Conservation (phyloP, 2,888 invertebrate genomes). For the Megamerina dolium region DNA sequence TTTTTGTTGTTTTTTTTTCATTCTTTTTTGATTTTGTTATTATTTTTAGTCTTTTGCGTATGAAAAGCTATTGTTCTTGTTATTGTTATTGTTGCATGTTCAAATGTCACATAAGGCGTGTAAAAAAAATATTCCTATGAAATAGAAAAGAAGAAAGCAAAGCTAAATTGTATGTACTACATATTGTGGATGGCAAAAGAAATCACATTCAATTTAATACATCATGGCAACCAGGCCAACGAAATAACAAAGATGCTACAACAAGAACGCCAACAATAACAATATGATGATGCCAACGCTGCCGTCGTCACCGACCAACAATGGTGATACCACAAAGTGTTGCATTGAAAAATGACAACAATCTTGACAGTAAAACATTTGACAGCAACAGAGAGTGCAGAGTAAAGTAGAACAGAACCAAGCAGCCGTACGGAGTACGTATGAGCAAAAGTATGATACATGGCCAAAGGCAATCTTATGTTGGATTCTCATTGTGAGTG, state of each 20-base stretch:
- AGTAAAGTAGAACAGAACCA: neutral
- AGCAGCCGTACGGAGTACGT: neutral
- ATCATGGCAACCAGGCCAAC: constrained; percentile 9
- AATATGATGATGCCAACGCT: neutral
- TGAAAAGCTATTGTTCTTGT: too few species aligned
- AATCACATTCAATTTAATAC: constrained; percentile 14
- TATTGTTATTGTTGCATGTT: too few species aligned
- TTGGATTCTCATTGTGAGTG: too few species aligned
- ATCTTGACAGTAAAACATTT: constrained; percentile 24
- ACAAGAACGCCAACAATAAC: neutral
- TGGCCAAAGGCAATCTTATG: constrained; percentile 6
- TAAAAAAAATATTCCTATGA: too few species aligned
- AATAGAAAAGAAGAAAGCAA: too few species aligned
- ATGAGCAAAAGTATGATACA: neutral
- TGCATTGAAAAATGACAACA: constrained; percentile 22
- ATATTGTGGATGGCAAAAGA: too few species aligned
- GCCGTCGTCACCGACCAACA: too few species aligned
- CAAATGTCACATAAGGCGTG: too few species aligned
- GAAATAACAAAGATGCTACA: neutral
- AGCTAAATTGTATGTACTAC: too few species aligned
- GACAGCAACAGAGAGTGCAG: constrained; percentile 14
- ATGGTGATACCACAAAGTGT: constrained; percentile 9
- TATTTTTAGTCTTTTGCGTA: too few species aligned
- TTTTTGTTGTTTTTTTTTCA: neutral
- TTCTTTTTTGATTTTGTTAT: neutral